A percentile compares a stretch with the other conserved stretches of the same genome.
These are phyloP conservation scores for Pagetopsis macropterus DNA, from an alignment of 2,797 vertebrate species.

Conservation along the genomic window DNA sequence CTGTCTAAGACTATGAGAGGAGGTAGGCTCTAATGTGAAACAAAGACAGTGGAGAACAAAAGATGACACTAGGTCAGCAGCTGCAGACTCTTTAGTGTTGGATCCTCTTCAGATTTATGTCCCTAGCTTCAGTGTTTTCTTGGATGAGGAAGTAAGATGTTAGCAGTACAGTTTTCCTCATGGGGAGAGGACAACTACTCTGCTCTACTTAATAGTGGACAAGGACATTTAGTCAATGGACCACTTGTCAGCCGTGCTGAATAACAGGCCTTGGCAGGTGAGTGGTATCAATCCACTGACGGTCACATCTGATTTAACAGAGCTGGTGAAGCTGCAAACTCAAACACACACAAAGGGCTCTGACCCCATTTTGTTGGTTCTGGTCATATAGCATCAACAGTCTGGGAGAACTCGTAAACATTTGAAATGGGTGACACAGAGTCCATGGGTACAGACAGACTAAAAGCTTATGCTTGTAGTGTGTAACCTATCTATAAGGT, in stretches of 20 bases:
- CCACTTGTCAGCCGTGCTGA: conserved; percentile 18
- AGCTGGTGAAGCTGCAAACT: conserved; percentile 28
- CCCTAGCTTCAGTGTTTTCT: conserved; percentile 10
- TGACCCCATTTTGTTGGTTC: conserved; percentile 20
- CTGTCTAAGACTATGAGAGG: not conserved
- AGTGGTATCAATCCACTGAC: conserved; percentile 36
- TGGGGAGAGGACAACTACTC: not conserved
- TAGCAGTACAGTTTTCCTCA: conserved; percentile 2
- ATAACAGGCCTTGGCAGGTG: conserved; percentile 22
- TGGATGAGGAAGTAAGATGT: conserved; percentile 14
- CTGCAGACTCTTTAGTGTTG: not conserved
- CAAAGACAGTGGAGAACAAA: conserved; percentile 9
- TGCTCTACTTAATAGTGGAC: conserved; percentile 1
- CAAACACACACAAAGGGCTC: conserved; percentile 19
- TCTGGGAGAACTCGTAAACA: not conserved
- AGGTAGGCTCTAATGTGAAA: not conserved
- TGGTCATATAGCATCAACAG: conserved; percentile 14
- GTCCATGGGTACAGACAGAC: not conserved
- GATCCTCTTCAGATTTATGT: conserved; percentile 23
- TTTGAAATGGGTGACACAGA: not conserved
- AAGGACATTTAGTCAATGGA: conserved; percentile 7
- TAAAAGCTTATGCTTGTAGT: conserved; percentile 6
- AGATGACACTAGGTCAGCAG: conserved; percentile 12
- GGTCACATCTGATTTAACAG: conserved; percentile 24
- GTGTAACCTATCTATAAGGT: not conserved